phyloP scores from a whole-genome alignment of 2,113 vertebrate genomes.

The Rhadina sibilatrix region DNA sequence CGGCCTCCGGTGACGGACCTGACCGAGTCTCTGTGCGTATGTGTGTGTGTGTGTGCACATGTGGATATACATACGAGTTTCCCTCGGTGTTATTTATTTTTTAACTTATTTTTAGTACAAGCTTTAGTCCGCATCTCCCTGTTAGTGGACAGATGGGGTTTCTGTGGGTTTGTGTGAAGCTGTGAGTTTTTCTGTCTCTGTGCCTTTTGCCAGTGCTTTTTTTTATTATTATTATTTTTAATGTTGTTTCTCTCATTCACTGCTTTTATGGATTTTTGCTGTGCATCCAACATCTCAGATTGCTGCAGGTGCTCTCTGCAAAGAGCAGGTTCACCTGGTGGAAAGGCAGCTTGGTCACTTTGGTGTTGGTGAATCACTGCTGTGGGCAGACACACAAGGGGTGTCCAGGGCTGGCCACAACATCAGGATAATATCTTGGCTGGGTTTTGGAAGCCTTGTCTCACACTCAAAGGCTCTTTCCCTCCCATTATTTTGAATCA shows the following conservation, averaged over 20 bases:
- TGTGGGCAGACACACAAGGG: neutral
- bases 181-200: conserved; percentile 25
- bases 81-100: conserved; percentile 14
- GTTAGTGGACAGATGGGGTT: neutral
- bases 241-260: neutral
- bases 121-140: neutral
- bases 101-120: neutral
- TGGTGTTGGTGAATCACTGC: fast-evolving
- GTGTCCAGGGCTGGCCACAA: neutral
- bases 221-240: neutral
- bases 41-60: neutral
- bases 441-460: neutral
- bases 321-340: neutral
- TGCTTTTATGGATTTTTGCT: neutral
- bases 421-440: neutral
- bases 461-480: neutral
- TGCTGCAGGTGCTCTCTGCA: neutral
- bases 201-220: conserved; percentile 45
- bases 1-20: neutral
- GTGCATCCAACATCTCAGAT: fast-evolving
- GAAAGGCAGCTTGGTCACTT: neutral
- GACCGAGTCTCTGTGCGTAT: neutral
- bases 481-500: neutral
- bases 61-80: neutral
- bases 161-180: neutral